Conservation (phyloP, 2,888 invertebrate species). For the Polyommatus icarus region DNA sequence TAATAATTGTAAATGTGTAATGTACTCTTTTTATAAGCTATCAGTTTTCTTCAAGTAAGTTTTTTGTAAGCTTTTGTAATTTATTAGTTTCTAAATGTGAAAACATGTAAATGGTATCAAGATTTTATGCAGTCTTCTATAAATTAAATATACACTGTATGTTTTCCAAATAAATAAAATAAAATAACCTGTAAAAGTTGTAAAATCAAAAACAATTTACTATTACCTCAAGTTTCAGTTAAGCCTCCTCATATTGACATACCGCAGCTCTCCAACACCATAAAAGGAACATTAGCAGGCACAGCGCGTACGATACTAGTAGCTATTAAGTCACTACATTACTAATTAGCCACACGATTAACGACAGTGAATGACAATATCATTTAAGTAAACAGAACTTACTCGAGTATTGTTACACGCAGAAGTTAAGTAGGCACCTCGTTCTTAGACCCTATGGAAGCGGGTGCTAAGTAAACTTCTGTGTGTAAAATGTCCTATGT, state of each 20-base stretch:
- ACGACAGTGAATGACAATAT: constrained; percentile 42
- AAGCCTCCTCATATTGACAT: not conserved
- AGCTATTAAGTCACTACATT: constrained; percentile 40
- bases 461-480: not conserved
- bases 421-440: not conserved
- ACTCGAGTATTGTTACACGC: constrained; percentile 34
- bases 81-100: too few species aligned
- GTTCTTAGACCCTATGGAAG: not conserved
- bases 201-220: not conserved
- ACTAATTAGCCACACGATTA: constrained; percentile 45
- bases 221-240: not conserved
- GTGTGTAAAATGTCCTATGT: too few species aligned
- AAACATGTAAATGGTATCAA: too few species aligned
- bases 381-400: constrained; percentile 39
- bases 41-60: too few species aligned
- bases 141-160: too few species aligned
- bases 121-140: too few species aligned
- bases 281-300: constrained; percentile 22
- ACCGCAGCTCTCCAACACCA: not conserved
- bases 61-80: too few species aligned
- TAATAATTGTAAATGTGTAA: too few species aligned
- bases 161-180: too few species aligned
- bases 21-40: too few species aligned
- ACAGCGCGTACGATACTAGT: constrained; percentile 25
- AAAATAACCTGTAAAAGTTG: not conserved